phyloP scores from a whole-genome alignment of 2,113 vertebrate genomes.

The Scortum barcoo region DNA sequence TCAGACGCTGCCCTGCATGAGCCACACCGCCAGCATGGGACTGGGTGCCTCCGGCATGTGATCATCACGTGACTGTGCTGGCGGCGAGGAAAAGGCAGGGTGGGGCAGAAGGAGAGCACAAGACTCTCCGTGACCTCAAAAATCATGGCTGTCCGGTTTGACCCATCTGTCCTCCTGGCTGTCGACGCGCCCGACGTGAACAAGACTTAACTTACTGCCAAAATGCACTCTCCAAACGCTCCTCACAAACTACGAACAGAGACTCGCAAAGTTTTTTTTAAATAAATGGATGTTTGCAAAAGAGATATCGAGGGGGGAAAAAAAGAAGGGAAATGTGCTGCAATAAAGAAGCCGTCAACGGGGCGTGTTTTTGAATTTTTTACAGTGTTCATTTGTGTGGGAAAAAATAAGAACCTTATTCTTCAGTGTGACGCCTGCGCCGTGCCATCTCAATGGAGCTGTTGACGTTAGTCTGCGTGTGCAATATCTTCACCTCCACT shows the following conservation, averaged over 20 bases:
- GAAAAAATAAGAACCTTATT: slow-evolving; percentile 61
- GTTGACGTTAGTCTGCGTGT: slow-evolving; percentile 83
- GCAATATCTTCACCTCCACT: slow-evolving; percentile 80
- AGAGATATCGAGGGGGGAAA: slow-evolving; percentile 25
- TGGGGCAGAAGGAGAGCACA: slow-evolving; percentile 67
- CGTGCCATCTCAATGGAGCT: slow-evolving; percentile 80
- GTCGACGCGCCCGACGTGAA: slow-evolving; percentile 59
- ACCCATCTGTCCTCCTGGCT: slow-evolving; percentile 67
- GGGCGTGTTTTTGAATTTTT: slow-evolving; percentile 70
- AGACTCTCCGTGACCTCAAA: slow-evolving; percentile 75
- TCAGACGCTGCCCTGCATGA: slow-evolving; percentile 98
- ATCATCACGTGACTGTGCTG: slow-evolving; percentile 81
- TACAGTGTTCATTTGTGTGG: slow-evolving; percentile 75
- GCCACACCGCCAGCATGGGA: slow-evolving; percentile 96
- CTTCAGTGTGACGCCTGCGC: slow-evolving; percentile 77
- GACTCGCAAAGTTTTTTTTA: slow-evolving; percentile 66
- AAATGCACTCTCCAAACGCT: slow-evolving; percentile 80
- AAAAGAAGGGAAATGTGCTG: slow-evolving; percentile 68
- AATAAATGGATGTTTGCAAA: slow-evolving; percentile 70
- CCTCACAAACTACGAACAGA: slow-evolving; percentile 67
- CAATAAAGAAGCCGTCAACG: slow-evolving; percentile 82
- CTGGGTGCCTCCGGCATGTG: slow-evolving; percentile 98
- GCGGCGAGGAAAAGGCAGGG: slow-evolving; percentile 76
- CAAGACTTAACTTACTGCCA: slow-evolving; percentile 89
- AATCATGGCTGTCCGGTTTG: slow-evolving; percentile 68